Percentiles rank a stretch among this genome's conserved stretches.
Evolutionary conservation across 92 coral and sea anemone species (phyloP).

Genomic region (Phenganax subtilis): DNA sequence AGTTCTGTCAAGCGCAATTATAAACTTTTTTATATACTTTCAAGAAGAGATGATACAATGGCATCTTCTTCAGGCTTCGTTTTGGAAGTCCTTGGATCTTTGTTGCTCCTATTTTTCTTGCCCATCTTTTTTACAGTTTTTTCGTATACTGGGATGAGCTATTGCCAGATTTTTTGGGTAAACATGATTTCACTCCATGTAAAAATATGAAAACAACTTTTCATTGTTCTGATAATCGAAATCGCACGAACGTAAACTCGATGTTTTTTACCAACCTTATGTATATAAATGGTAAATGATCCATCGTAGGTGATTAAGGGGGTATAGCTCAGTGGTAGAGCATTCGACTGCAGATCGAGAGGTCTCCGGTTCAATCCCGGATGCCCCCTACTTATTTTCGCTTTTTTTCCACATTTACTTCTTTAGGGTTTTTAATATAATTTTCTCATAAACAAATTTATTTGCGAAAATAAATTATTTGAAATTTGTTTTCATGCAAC

Average conservation of each 20-base stretch:
- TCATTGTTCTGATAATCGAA: neutral
- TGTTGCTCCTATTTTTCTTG: slow-evolving; percentile 31
- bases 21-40: slow-evolving; percentile 12
- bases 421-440: neutral
- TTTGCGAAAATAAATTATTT: neutral
- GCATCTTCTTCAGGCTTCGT: slow-evolving; percentile 38
- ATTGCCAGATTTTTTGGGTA: neutral
- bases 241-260: neutral
- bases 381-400: slow-evolving; percentile 36
- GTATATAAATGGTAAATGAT: too few relatives aligned
- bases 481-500: neutral
- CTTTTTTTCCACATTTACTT: neutral
- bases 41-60: slow-evolving; percentile 22
- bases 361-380: slow-evolving; percentile 67
- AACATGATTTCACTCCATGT: neutral
- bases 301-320: too few relatives aligned
- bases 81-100: slow-evolving; percentile 11
- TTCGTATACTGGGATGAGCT: neutral
- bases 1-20: neutral
- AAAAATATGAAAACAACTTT: too few relatives aligned
- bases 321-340: slow-evolving; percentile 95
- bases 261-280: too few relatives aligned
- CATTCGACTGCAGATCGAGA: slow-evolving; percentile 99
- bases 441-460: neutral
- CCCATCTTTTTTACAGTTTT: slow-evolving; percentile 17